Conservation (phyloP, 2,113 vertebrate genomes). For the Hippocampus abdominalis region DNA sequence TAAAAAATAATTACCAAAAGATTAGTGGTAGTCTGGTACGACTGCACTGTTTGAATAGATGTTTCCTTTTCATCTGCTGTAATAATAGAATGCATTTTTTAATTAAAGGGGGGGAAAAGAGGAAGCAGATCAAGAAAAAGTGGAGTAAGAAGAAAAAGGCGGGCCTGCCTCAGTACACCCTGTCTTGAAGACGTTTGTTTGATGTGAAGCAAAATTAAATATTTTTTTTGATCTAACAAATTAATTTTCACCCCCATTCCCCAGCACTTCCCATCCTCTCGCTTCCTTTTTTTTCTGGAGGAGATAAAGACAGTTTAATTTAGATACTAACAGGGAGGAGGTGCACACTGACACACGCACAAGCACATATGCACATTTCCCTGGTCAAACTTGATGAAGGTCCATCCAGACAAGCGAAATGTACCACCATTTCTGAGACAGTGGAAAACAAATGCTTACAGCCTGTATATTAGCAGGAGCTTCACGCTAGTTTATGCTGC, state of each 20-base stretch:
- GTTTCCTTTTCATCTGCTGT: conserved; percentile 82
- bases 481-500: neutral
- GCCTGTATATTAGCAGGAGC: neutral
- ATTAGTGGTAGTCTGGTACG: conserved; percentile 80
- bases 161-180: conserved; percentile 66
- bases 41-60: conserved; percentile 81
- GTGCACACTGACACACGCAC: conserved; percentile 29
- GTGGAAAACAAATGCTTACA: neutral
- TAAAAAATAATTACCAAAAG: conserved; percentile 87
- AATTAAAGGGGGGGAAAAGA: conserved; percentile 73
- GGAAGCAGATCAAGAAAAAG: conserved; percentile 55
- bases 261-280: conserved; percentile 44
- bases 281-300: conserved; percentile 53
- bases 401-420: conserved; percentile 15
- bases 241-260: conserved; percentile 72
- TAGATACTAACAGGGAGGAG: conserved; percentile 73
- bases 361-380: conserved; percentile 13
- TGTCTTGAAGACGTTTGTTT: conserved; percentile 80
- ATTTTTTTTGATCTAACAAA: conserved; percentile 82
- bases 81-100: conserved; percentile 83
- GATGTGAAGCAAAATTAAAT: conserved; percentile 80
- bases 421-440: neutral
- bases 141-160: conserved; percentile 47
- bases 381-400: conserved; percentile 45
- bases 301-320: conserved; percentile 84